Evolutionary conservation across 2,113 vertebrate species (phyloP), one percentile per base, ranked within the genome.

Genomic region (Blennius ocellaris): DNA sequence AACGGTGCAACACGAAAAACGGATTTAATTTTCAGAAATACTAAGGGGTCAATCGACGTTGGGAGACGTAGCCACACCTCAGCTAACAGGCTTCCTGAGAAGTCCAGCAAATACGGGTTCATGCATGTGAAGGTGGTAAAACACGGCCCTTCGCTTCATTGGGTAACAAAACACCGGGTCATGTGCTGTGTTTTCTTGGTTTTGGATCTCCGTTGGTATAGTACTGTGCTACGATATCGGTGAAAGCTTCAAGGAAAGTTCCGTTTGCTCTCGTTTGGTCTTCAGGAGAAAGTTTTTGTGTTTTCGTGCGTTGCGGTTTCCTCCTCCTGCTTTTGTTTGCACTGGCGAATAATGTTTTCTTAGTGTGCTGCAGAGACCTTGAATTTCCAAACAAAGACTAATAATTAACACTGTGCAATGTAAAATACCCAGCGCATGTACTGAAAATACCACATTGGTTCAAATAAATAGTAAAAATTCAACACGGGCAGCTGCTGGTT

Each of bases 31-130:
- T 87, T 85, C 61, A 81, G 50, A 54, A 49, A 61, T 50, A 48
- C 8, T 10, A 21, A 50, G 21, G 72, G 78, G 52, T 21, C 76
- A 41, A 73, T 64, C 69, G 38, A 80, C 63, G 17, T 48, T 59
- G 61, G 12, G 12, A 75, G 67, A 73, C 64, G 75, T 67, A 47
- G 79, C 69, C 61, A 47, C 80, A 82, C 86, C 85, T 90, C 81
- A 83, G 58, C 69, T 74, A 71, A 54, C 54, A 64, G 85, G 61
- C 84, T 91, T 90, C 76, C 47, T 50, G 50, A 76, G 73, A 84
- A 81, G 89, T 83, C 83, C 9, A 15, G 53, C 47, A 15, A 82
- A 87, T 91, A 92, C 87, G 90, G 91, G 88, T 92, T 86, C 47
- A 82, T 81, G 86, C 88, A 91, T 84, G 86, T 80, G 45, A 80